These are phyloP conservation scores for Spilarctia lutea DNA, from an alignment of 2,888 invertebrate genomes.

Conservation along the genomic window DNA sequence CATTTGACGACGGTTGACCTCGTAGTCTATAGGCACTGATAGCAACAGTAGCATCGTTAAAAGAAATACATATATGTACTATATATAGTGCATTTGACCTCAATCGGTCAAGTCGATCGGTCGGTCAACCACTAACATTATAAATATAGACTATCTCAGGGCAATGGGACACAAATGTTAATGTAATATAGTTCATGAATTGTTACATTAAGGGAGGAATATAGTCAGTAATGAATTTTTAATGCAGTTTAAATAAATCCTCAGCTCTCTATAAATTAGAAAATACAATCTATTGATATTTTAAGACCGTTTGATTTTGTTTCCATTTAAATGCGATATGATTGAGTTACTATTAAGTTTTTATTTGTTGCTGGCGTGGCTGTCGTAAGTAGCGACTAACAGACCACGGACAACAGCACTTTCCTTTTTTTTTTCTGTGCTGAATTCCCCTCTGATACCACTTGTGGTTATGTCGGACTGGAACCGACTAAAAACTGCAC, in stretches of 20 bases:
- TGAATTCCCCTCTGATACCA: too few relatives aligned
- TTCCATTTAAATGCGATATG: too few relatives aligned
- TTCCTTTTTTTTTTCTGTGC: too few relatives aligned
- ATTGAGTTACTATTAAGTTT: too few relatives aligned
- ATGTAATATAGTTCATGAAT: neutral
- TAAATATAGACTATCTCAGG: neutral
- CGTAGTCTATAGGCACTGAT: neutral
- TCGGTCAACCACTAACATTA: neutral
- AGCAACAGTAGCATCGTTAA: neutral
- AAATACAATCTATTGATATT: neutral
- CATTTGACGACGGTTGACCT: neutral
- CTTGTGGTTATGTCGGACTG: too few relatives aligned
- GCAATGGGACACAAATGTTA: neutral
- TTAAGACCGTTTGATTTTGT: neutral
- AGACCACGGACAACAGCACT: too few relatives aligned
- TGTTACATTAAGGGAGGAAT: neutral
- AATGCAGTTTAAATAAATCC: neutral
- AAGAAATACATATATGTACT: neutral
- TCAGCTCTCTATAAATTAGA: neutral
- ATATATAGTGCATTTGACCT: neutral
- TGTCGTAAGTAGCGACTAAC: too few relatives aligned
- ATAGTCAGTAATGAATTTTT: neutral
- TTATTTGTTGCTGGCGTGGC: too few relatives aligned
- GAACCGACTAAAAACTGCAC: too few relatives aligned
- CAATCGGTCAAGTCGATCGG: slow-evolving; percentile 1